These are phyloP conservation scores for Colossoma macropomum DNA, from an alignment of 2,113 vertebrate genomes.

Conservation along the genomic window DNA sequence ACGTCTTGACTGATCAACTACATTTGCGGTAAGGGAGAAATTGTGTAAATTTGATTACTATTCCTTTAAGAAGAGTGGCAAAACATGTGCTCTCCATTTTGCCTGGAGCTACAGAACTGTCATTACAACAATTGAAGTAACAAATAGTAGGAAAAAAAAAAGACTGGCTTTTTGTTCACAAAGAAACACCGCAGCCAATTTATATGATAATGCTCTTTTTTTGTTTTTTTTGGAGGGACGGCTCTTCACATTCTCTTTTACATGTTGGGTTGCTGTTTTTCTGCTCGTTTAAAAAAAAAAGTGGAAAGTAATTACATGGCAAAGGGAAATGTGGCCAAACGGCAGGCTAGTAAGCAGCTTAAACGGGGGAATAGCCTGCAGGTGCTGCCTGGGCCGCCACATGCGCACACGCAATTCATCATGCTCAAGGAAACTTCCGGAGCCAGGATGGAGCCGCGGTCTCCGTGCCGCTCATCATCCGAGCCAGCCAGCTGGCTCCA, in stretches of 20 bases:
- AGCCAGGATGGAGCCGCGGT: neutral
- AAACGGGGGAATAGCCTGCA: constrained; percentile 35
- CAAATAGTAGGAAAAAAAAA: neutral
- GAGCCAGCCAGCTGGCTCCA: neutral
- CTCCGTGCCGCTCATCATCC: neutral
- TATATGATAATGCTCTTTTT: constrained; percentile 24
- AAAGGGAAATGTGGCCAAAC: constrained; percentile 42
- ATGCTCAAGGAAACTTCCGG: constrained; percentile 1
- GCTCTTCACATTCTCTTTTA: constrained; percentile 36
- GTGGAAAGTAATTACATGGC: constrained; percentile 48
- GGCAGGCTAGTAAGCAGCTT: constrained; percentile 36
- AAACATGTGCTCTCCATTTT: neutral
- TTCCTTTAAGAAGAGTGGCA: constrained; percentile 5
- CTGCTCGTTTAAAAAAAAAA: constrained; percentile 25
- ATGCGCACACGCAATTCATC: neutral
- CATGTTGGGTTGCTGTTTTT: constrained; percentile 19
- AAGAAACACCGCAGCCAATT: constrained; percentile 12
- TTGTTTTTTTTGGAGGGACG: neutral
- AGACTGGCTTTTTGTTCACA: neutral
- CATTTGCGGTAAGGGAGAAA: neutral
- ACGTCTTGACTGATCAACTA: neutral
- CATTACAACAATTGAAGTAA: constrained; percentile 17
- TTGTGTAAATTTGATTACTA: neutral
- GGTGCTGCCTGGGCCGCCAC: constrained; percentile 1
- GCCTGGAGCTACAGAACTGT: constrained; percentile 1